Conservation (phyloP, 2,113 vertebrate genomes). For the Ailuropoda melanoleuca region DNA sequence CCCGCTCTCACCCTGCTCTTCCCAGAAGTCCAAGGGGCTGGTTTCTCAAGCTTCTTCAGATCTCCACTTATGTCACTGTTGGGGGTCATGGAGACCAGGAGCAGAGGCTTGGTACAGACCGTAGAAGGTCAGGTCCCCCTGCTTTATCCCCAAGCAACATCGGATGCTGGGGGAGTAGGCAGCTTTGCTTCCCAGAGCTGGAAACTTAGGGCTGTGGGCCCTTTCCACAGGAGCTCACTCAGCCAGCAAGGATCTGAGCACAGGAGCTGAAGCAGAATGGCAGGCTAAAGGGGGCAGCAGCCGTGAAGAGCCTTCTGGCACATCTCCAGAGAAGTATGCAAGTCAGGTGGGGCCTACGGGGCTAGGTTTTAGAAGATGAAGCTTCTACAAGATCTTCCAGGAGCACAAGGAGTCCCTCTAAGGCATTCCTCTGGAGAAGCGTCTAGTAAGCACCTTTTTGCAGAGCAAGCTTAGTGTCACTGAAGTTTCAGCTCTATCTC, state of each 20-base stretch:
- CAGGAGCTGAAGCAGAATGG: background rate
- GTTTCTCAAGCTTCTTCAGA: too few relatives aligned
- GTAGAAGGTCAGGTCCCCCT: accelerated
- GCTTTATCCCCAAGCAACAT: accelerated
- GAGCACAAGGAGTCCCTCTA: background rate
- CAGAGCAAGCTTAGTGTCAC: background rate
- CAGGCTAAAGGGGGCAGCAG: too few relatives aligned
- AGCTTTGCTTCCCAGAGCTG: too few relatives aligned
- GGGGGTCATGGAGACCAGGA: too few relatives aligned
- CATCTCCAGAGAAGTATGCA: background rate
- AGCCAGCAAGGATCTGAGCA: background rate
- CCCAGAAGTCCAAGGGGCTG: too few relatives aligned
- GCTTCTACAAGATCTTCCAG: background rate
- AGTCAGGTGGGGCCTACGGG: background rate
- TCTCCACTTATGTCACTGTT: too few relatives aligned
- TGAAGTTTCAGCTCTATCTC: background rate
- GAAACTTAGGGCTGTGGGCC: too few relatives aligned
- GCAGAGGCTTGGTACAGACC: too few relatives aligned
- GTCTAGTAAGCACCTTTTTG: too few relatives aligned
- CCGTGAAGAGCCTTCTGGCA: background rate
- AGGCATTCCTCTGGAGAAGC: background rate
- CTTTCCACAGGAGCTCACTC: background rate
- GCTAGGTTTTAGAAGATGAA: background rate
- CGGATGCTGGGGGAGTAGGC: background rate
- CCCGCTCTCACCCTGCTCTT: background rate